Conservation (phyloP, 2,888 invertebrate species). For the Apocheima hispidaria region DNA sequence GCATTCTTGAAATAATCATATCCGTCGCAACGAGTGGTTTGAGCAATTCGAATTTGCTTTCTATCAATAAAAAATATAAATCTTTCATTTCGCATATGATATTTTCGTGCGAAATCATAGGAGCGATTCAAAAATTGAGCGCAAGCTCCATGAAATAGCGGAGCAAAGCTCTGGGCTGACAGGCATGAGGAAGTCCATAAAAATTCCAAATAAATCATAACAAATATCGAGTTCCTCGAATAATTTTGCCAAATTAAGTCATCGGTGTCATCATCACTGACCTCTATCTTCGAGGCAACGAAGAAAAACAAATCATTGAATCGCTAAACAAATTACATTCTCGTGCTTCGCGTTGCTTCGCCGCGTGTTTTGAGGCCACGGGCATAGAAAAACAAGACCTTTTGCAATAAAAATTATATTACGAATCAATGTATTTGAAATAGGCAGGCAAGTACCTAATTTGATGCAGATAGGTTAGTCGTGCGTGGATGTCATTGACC, state of each 20-base stretch:
- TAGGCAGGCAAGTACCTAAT: not conserved
- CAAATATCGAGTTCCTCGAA: slow-evolving; percentile 5
- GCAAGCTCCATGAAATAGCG: not conserved
- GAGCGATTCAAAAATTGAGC: too few species aligned
- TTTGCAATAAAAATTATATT: slow-evolving; percentile 30
- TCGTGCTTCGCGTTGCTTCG: slow-evolving; percentile 43
- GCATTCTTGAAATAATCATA: too few species aligned
- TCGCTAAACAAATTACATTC: slow-evolving; percentile 17
- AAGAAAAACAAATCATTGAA: slow-evolving; percentile 27
- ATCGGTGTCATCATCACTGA: slow-evolving; percentile 15
- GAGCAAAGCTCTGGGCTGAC: too few species aligned
- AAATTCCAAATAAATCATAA: not conserved
- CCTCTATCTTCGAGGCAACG: slow-evolving; percentile 17
- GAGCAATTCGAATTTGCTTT: too few species aligned
- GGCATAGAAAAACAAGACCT: slow-evolving; percentile 50
- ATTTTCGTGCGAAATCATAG: too few species aligned
- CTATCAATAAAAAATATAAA: too few species aligned
- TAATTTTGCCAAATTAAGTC: slow-evolving; percentile 19
- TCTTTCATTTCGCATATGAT: too few species aligned
- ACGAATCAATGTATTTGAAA: slow-evolving; percentile 18
- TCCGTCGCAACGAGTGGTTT: too few species aligned
- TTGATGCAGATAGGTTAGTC: slow-evolving; percentile 1
- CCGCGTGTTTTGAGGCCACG: slow-evolving; percentile 52
- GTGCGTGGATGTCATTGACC: slow-evolving; percentile 1
- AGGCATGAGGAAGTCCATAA: slow-evolving; percentile 6